Evolutionary conservation across 2,888 invertebrate species (phyloP).

Genomic region (Coecobrya sp.): DNA sequence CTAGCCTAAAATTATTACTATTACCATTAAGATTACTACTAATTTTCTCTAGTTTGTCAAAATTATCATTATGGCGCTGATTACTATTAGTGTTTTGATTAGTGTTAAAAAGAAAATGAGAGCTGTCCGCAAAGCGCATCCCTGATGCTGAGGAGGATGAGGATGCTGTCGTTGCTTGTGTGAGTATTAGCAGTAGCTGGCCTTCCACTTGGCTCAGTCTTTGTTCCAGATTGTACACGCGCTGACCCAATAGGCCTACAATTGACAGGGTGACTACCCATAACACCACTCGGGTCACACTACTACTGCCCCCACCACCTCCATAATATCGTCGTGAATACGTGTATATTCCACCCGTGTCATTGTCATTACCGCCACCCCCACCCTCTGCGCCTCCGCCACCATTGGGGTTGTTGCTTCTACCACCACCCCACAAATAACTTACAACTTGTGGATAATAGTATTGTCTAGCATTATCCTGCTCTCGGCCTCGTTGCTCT

Average conservation of each 20-base stretch:
- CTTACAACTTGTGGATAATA: constrained; percentile 58
- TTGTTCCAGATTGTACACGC: constrained; percentile 80
- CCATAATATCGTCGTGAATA: constrained; percentile 22
- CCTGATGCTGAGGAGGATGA: constrained; percentile 26
- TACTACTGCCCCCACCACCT: constrained; percentile 34
- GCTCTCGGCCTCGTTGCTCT: neutral
- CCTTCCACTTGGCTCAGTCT: constrained; percentile 81
- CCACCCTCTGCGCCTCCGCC: constrained; percentile 2
- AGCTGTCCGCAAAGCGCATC: constrained; percentile 32
- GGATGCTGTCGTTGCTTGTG: constrained; percentile 18
- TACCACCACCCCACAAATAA: constrained; percentile 51
- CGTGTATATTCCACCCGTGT: neutral
- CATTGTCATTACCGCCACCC: constrained; percentile 19
- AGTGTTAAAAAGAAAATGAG: constrained; percentile 50
- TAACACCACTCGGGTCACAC: constrained; percentile 61
- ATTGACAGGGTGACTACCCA: constrained; percentile 69
- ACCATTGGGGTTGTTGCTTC: constrained; percentile 9
- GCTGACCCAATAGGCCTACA: constrained; percentile 71
- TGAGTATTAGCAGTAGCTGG: constrained; percentile 79
- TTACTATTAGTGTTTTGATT: constrained; percentile 45
- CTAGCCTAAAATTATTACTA: constrained; percentile 62
- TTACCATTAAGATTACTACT: constrained; percentile 44
- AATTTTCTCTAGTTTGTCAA: constrained; percentile 47
- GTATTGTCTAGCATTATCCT: constrained; percentile 33
- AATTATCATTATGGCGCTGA: constrained; percentile 11